Conservation (phyloP, 37 sponge, comb jelly and placozoan species). For the Crambe crambe region DNA sequence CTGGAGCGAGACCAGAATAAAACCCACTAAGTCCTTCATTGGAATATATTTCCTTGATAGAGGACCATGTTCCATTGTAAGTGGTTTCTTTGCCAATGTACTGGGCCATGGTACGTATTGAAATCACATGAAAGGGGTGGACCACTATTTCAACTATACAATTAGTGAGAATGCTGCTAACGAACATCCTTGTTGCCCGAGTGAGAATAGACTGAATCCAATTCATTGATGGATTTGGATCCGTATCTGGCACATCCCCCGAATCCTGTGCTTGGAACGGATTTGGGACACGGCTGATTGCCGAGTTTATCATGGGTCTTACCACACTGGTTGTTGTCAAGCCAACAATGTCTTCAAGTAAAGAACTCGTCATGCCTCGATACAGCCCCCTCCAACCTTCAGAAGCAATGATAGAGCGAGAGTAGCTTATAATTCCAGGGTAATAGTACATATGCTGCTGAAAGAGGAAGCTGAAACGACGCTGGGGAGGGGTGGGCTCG, state of each 20-base stretch:
- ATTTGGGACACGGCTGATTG: conserved; percentile 16
- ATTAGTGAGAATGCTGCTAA: neutral
- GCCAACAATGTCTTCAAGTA: neutral
- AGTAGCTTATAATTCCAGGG: conserved; percentile 54
- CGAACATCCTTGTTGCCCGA: conserved; percentile 15
- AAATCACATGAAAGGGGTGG: conserved; percentile 56
- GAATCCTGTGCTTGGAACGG: conserved; percentile 2
- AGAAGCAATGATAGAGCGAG: conserved; percentile 3
- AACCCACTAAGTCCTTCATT: conserved; percentile 55
- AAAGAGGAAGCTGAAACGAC: conserved; percentile 42
- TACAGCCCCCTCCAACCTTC: conserved; percentile 64
- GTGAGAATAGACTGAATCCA: conserved; percentile 21
- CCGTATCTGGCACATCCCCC: conserved; percentile 51
- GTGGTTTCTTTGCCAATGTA: conserved; percentile 54
- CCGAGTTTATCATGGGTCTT: neutral
- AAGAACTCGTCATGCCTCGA: conserved; percentile 18
- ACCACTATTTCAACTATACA: conserved; percentile 5
- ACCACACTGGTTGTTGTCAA: neutral
- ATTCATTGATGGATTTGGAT: conserved; percentile 26
- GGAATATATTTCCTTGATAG: conserved; percentile 38
- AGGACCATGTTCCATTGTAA: conserved; percentile 17
- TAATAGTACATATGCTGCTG: conserved; percentile 44
- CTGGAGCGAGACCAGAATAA: conserved; percentile 54
- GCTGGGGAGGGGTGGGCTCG: conserved; percentile 38
- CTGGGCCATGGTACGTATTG: conserved; percentile 52